Evolutionary conservation across 1,140 invertebrate species (phyloP).

Genomic region (Papilio dardanus): DNA sequence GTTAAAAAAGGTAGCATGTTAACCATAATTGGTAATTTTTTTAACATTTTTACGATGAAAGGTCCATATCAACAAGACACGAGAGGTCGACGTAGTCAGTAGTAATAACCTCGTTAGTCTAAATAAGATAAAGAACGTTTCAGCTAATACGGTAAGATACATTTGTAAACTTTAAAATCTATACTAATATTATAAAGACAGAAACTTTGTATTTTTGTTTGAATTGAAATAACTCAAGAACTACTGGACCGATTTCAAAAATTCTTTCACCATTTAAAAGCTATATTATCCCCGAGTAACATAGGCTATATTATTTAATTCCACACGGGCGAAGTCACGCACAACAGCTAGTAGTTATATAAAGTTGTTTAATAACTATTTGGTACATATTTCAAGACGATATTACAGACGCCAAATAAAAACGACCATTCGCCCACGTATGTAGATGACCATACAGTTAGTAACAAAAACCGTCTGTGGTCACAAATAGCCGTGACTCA

Average conservation of each 20-base stretch:
- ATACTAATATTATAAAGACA: no score
- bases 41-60: conserved; percentile 14
- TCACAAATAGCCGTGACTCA: conserved; percentile 76
- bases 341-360: no score
- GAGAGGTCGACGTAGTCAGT: conserved; percentile 48
- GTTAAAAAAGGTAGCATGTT: no score
- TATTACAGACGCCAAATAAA: conserved; percentile 43
- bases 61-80: conserved; percentile 9
- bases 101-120: conserved; percentile 46
- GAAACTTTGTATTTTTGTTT: no score
- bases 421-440: conserved; percentile 59
- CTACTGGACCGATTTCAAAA: no score
- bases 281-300: no score
- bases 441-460: conserved; percentile 49
- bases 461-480: conserved; percentile 58
- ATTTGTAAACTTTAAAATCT: conserved; percentile 14
- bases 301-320: no score
- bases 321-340: no score
- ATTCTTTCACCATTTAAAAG: no score
- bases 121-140: conserved; percentile 15
- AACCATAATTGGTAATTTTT: neutral
- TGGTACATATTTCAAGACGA: no score
- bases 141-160: conserved; percentile 32
- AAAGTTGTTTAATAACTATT: no score
- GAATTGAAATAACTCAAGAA: no score